Evolutionary conservation across 2,797 vertebrate genomes (phyloP), one percentile per base, ranked within the genome.

Genomic region (Cyprinodon diabolis): DNA sequence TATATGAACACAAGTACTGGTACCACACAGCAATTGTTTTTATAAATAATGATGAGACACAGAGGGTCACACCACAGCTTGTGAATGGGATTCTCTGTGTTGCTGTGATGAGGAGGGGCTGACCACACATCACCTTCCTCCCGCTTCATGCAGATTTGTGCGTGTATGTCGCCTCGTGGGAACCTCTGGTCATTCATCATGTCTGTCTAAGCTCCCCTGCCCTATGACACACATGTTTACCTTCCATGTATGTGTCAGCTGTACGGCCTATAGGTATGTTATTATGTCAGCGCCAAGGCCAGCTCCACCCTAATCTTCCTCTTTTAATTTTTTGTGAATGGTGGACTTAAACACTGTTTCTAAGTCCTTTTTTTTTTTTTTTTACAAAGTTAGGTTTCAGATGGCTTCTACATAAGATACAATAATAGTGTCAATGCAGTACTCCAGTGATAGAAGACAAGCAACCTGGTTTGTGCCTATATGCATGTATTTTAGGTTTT

Each of bases 221-320:
- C 93, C 93, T 92, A 89, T 94, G 94, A 94, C 93, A 93, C 70
- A 7, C 79, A 4, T 95, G 91, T 94, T 95, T 95, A 93, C 87
- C 84, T 92, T 92, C 81, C 48, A 87, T 89, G 81, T 94, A 86
- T 91, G 92, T 88, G 89, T 87, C 79, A 78, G 81, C 82, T 85
- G 87, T 88, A 55, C 83, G 79, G 79, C 80, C 86, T 74, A 82
- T 91, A 84, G 87, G 87, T 90, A 87, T 91, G 87, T 91, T 93
- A 86, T 92, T 92, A 91, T 92, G 91, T 89, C 91, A 91, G 86
- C 77, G 76, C 79, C 72, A 23, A 66, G 76, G 83, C 83, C 75
- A 79, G 81, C 86, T 88, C 90, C 88, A 84, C 89, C 86, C 83
- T 82, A 0, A 74, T 84, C 82, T 79, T 80, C 77, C 81, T 88